These are phyloP conservation scores for Myiagra hebetior DNA, from an alignment of 2,113 vertebrate species.

Conservation along the genomic window DNA sequence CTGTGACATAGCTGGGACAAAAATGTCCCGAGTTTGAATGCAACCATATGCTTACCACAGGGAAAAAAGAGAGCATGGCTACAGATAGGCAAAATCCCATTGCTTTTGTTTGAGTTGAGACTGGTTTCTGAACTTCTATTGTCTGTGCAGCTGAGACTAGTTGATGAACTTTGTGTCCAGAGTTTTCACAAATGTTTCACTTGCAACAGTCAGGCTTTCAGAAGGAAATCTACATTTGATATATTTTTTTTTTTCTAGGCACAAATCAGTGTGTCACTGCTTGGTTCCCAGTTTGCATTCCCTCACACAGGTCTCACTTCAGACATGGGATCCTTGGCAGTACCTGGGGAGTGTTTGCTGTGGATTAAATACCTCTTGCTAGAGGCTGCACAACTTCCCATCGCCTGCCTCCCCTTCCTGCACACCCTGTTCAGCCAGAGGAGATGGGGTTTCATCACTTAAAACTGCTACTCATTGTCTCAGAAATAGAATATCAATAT, in stretches of 20 bases:
- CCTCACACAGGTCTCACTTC: background rate
- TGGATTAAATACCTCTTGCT: background rate
- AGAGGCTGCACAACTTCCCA: background rate
- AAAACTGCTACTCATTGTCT: background rate
- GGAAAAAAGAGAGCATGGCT: background rate
- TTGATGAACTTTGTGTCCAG: background rate
- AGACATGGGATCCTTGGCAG: background rate
- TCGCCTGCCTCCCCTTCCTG: background rate
- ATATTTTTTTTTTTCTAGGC: background rate
- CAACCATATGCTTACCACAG: background rate
- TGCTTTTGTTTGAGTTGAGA: background rate
- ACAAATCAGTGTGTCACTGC: background rate
- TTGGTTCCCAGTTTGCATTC: background rate
- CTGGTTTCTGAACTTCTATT: background rate
- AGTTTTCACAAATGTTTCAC: background rate
- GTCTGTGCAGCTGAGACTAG: background rate
- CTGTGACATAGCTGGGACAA: slow-evolving; percentile 22
- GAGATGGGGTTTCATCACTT: background rate
- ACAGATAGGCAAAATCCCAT: background rate
- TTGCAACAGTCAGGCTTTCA: background rate
- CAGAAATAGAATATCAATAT: background rate
- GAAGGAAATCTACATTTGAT: background rate
- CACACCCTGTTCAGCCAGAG: background rate
- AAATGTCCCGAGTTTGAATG: background rate
- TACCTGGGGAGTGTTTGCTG: background rate